Conservation (phyloP, 2,888 invertebrate genomes). For the Drosophila anomalata region DNA sequence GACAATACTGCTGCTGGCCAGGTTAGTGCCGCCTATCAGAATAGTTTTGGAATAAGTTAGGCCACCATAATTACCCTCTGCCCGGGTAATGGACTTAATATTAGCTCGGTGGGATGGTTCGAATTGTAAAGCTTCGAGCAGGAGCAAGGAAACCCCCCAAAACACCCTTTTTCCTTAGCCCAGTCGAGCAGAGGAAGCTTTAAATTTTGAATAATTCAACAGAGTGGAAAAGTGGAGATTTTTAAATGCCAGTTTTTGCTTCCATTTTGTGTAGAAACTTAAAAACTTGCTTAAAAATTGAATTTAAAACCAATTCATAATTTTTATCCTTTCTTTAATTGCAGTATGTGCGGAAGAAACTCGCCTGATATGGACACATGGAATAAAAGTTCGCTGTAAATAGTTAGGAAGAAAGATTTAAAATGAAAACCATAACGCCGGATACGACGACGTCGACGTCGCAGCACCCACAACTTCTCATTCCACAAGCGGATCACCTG, state of each 20-base stretch:
- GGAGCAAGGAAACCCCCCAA: neutral
- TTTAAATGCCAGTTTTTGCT: neutral
- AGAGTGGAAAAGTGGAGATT: neutral
- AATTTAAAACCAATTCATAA: too few species aligned
- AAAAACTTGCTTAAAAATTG: too few species aligned
- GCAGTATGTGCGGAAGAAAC: conserved; percentile 74
- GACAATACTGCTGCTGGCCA: conserved; percentile 70
- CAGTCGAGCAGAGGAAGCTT: neutral
- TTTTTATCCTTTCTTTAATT: neutral
- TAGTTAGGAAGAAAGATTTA: conserved; percentile 51
- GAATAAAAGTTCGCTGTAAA: conserved; percentile 37
- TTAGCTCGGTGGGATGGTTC: neutral
- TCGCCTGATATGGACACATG: conserved; percentile 64
- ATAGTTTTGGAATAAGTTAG: conserved; percentile 5
- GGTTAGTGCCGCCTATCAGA: conserved; percentile 54
- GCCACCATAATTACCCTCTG: conserved; percentile 6
- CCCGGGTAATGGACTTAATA: neutral
- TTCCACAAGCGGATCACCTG: conserved; percentile 59
- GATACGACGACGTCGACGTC: conserved; percentile 63
- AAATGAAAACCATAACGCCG: conserved; percentile 75
- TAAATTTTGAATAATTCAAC: neutral
- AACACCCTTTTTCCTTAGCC: neutral
- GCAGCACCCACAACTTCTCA: conserved; percentile 59
- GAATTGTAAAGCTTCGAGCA: neutral
- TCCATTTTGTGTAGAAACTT: too few species aligned